Base-by-base conservation (phyloP, 2,888 invertebrate genomes). In the Leptogaster cylindrica region DNA sequence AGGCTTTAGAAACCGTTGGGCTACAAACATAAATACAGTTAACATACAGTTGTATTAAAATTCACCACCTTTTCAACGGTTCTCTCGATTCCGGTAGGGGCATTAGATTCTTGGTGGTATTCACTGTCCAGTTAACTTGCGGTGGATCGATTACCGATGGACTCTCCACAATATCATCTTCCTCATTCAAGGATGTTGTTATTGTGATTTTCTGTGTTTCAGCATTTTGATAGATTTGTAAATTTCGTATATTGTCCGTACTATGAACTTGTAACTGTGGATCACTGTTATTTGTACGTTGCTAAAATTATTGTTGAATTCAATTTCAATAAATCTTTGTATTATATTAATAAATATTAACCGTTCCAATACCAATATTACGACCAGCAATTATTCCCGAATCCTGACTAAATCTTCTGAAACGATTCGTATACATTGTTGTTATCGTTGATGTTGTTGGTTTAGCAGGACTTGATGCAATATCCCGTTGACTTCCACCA, bases 1-100 rank as follows among this genome's bases (percentile, higher is more conserved):
- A 85, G 0, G 84, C 84, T 68, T 82, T 83, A 64, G 77, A 77
- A n/a, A 72, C 71, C 0, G 79, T 77, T 20, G 81, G 76, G 73
- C 80, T 76, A 68, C 55, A 41, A 66, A 67, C 51, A 14, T 12
- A 14, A 14, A 12, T 12, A 25, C 2, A 25, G 2, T 25, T 50
- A 2, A 2, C n/a, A n/a, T n/a, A n/a, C n/a, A n/a, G 7, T 7
- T 4, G n/a, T 7, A 6, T 20, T 28, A n/a, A 14, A 8, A 2
- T 1, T 23, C 20, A 28, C 16, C 36, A 55, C 55, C 55, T 55
- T 33, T 33, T 55, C 20, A 55, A 55, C 5, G 61, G 61, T 44
- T 61, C 39, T 1, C 39, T 18, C 2, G 20, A 33, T 14, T 23
- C 41, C 7, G 31, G 7, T 10, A 33, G 44, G 25, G 55, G 44